Base-by-base conservation (phyloP, 2,797 vertebrate species). In the Tinamus major region DNA sequence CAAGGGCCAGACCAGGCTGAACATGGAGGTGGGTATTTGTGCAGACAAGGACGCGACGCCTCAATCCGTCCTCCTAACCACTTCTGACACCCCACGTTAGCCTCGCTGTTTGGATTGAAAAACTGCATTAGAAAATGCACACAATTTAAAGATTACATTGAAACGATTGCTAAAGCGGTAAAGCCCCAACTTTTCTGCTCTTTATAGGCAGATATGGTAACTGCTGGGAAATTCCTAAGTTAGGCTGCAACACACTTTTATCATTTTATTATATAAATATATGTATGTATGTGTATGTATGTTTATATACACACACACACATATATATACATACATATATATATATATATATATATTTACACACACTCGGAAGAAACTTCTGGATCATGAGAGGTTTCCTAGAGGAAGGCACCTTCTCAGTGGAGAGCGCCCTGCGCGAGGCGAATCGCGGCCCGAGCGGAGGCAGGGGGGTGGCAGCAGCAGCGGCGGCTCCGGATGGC, bases 401-500 rank as follows among this genome's bases (percentile, higher is more conserved):
- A 79, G 42, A 68, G 48, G 27, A 83, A 62, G 33, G n/a, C 35
- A 37, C 17, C 39, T 62, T 65, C 41, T 76, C 21, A 63, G 49
- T 51, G 61, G 31, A 17, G 53, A 63, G 37, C 16, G n/a, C 26
- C 23, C 27, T 24, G 8, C 18, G 33, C 33, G 26, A 37, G 64
- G 24, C 33, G 33, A 55, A 44, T 14, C 35, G n/a, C 31, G 55
- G n/a, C 17, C 51, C n/a, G 24, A 3, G 4, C 0, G 3, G 31
- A 51, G 69, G 48, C 33, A 74, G 21, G 27, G 41, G 56, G 17
- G n/a, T 58, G 6, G 1, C 12, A 31, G 12, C 24, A n/a, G 64
- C 59, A 79, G 37, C 0, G 0, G 17, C 67, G 3, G 17, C 76
- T 3, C 1, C 0, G 9, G 27, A 33, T 2, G 1, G 8, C n/a